Percentiles rank a stretch among this genome's conserved stretches.
Conservation (phyloP, 1,140 invertebrate genomes). For the Drosophila triauraria region DNA sequence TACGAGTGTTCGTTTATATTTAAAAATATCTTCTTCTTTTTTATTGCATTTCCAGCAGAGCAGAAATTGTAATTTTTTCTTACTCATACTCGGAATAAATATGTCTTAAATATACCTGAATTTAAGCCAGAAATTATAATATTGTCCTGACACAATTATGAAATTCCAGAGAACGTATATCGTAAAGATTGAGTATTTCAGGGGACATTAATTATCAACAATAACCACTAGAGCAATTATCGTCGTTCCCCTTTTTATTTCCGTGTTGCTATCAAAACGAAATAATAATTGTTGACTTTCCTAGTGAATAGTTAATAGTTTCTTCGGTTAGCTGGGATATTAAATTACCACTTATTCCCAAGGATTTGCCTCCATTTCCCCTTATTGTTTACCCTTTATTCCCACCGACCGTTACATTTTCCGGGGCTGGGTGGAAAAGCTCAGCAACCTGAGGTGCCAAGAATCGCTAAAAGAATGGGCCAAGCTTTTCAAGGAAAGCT, state of each 20-base stretch:
- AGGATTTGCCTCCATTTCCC: background rate
- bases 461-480: constrained; percentile 9
- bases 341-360: no score
- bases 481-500: constrained; percentile 35
- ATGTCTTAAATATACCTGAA: background rate
- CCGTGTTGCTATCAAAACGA: no score
- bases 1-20: background rate
- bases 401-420: constrained; percentile 35
- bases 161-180: background rate
- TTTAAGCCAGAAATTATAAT: background rate
- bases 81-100: no score
- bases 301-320: background rate
- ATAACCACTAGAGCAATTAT: background rate
- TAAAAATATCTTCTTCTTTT: background rate
- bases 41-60: constrained; percentile 8
- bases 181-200: background rate
- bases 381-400: constrained; percentile 2
- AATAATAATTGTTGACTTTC: background rate
- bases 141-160: constrained; percentile 2
- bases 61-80: background rate
- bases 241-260: background rate
- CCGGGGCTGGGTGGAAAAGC: constrained; percentile 8
- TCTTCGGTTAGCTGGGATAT: background rate
- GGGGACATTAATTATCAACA: background rate
- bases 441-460: constrained; percentile 10